Evolutionary conservation across 1,140 invertebrate genomes (phyloP), one percentile per base, ranked within the genome.

Genomic region (Zaprionus ghesquierei): DNA sequence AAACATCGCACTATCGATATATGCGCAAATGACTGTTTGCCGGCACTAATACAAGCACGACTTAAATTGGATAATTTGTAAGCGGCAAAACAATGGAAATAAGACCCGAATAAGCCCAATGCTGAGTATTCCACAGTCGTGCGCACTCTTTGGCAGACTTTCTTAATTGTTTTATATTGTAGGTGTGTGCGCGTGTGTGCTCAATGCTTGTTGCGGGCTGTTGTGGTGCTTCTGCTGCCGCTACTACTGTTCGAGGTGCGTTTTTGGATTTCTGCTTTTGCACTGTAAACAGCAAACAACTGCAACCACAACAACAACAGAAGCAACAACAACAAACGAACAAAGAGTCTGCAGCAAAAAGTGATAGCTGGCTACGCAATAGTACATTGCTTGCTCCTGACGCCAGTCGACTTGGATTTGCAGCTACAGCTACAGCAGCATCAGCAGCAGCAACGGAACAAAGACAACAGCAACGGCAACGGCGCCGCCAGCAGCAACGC

Each of bases 231-330:
- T 20, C 27, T 75, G 62, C 63, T 62, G 69, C 49, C 69, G 64
- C 75, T 79, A 55, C 84, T 74, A 71, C 84, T 62, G 63, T 56
- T 68, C 69, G 64, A 81, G 77, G 75, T 81, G 84, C 82, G 79
- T 81, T 81, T 86, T 79, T 87, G 75, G 79, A 81, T 87, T 81
- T 82, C 72, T 46, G 64, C 78, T 86, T 84, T 78, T 81, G 70
- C 82, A 79, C 81, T 78, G 22, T 44, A 61, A 41, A 41, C 35
- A 41, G n/a, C 15, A 51, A 51, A 46, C 35, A 76, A 53, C 76
- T 61, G 53, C 33, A 59, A 62, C 49, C 71, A 68, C 78, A 81
- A 20, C 49, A 68, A 56, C 33, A 64, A 6, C 41, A 49, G 18
- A 27, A n/a, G 15, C 6, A 62, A 60, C 49, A 56, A 54, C 61